Base-by-base conservation (phyloP, 2,797 vertebrate species). In the Gymnothorax javanicus region DNA sequence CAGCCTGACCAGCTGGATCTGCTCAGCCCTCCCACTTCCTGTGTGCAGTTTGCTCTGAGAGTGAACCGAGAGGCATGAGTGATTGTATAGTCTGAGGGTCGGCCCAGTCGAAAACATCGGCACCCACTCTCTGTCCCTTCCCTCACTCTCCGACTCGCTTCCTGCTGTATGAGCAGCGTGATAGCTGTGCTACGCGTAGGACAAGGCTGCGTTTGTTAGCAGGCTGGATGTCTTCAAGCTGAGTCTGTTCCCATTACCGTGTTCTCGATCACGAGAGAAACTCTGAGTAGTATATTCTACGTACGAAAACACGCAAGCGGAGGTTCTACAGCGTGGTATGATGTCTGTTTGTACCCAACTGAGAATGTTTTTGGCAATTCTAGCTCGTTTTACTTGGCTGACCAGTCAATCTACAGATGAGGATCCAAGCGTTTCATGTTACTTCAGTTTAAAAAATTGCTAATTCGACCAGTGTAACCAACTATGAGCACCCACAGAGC, bases 101-200 rank as follows among this genome's bases (percentile, higher is more conserved):
- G 8, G 5, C 27, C 56, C 7, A 25, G 56, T 15, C 64, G 20
- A 23, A 50, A 71, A 64, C 27, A 77, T 20, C 60, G 82, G 71
- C 67, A 73, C 27, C 43, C 83, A 7, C 59, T 50, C 33, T 83
- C 73, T 85, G 33, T 15, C 73, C 81, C 50, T 56, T 17, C n/a
- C 52, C 67, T 43, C 27, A 75, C 33, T 85, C 88, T 87, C 87
- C 23, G 5, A 58, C 85, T 56, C 57, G 87, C 50, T 83, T 52
- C 75, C 84, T 71, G 75, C 69, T 25, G 7, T 33, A n/a, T 7
- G 73, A 87, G 64, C n/a, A 84, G 64, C n/a, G 50, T 25, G 33
- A 43, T 43, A 43, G 33, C 27, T 77, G 75, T 82, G 82, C 85
- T 85, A 11, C 56, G 73, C 20, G 62, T 3, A 43, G 54, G 27